Conservation (phyloP, 2,888 invertebrate genomes). For the Omphaloscelis lunosa region DNA sequence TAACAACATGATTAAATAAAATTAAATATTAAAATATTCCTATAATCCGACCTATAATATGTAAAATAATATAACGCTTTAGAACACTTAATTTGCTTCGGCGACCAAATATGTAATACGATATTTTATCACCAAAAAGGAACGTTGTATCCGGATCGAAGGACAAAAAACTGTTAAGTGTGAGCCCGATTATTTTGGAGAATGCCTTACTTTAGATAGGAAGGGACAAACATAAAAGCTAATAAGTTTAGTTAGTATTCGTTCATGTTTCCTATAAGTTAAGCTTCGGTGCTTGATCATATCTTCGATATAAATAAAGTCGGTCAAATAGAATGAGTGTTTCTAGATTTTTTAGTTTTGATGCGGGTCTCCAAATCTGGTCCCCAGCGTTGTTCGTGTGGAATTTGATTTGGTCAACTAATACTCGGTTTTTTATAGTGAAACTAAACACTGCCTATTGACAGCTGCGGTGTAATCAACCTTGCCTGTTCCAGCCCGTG, state of each 20-base stretch:
- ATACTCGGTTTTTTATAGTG: conserved; percentile 75
- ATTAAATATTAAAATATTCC: conserved; percentile 37
- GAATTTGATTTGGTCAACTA: conserved; percentile 74
- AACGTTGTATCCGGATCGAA: conserved; percentile 75
- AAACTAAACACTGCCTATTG: conserved; percentile 78
- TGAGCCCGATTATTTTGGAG: conserved; percentile 22
- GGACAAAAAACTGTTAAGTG: conserved; percentile 67
- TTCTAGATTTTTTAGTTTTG: background rate
- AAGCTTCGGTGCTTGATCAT: background rate
- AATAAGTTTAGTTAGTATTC: background rate
- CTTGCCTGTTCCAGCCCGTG: conserved; percentile 62
- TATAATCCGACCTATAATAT: conserved; percentile 41
- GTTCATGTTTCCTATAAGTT: background rate
- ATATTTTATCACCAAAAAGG: conserved; percentile 74
- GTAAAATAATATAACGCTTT: conserved; percentile 62
- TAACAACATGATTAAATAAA: conserved; percentile 17
- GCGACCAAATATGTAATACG: conserved; percentile 73
- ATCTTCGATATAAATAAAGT: background rate
- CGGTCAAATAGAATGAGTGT: background rate
- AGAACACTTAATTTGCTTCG: conserved; percentile 68
- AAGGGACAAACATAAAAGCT: background rate
- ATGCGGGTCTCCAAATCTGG: conserved; percentile 45
- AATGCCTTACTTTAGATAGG: conserved; percentile 7
- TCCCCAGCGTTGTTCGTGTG: conserved; percentile 62
- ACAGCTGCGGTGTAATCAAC: conserved; percentile 78